These are phyloP conservation scores for Benthosema pterotum DNA, from an alignment of 2,797 vertebrate species.

Conservation along the genomic window DNA sequence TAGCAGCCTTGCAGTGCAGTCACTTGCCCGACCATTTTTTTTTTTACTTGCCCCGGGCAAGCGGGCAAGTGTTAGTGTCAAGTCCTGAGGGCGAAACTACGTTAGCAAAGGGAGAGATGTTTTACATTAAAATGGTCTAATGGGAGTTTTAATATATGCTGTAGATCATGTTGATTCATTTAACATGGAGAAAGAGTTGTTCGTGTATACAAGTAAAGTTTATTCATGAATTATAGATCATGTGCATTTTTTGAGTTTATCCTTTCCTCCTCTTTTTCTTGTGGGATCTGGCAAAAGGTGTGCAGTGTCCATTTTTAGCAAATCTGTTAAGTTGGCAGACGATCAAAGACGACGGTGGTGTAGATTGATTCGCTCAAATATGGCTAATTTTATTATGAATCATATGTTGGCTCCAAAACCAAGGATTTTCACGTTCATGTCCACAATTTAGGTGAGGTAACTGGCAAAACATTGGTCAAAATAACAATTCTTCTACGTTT, in stretches of 20 bases:
- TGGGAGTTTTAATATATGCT: conserved; percentile 36
- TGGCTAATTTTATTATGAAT: conserved; percentile 39
- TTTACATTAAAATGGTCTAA: conserved; percentile 67
- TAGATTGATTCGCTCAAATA: conserved; percentile 42
- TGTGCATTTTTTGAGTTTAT: conserved; percentile 23
- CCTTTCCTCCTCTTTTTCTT: conserved; percentile 54
- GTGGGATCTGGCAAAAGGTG: conserved; percentile 34
- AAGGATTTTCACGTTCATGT: no score
- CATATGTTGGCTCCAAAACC: conserved; percentile 15
- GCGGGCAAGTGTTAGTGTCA: no score
- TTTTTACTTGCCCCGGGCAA: no score
- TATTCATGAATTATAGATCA: conserved; percentile 23
- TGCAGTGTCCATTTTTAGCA: conserved; percentile 44
- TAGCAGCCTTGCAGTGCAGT: no score
- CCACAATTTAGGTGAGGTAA: no score
- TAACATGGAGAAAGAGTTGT: conserved; percentile 16
- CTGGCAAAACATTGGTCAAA: no score
- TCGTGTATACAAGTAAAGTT: conserved; percentile 19
- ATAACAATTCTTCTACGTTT: no score
- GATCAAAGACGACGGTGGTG: conserved; percentile 24
- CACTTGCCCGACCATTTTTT: no score
- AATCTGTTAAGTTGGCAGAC: conserved; percentile 16
- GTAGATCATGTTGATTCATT: conserved; percentile 5
- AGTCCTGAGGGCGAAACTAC: conserved; percentile 37
- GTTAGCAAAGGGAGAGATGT: conserved; percentile 55